Evolutionary conservation across 2,113 vertebrate species (phyloP).

Genomic region (Gallinago media): DNA sequence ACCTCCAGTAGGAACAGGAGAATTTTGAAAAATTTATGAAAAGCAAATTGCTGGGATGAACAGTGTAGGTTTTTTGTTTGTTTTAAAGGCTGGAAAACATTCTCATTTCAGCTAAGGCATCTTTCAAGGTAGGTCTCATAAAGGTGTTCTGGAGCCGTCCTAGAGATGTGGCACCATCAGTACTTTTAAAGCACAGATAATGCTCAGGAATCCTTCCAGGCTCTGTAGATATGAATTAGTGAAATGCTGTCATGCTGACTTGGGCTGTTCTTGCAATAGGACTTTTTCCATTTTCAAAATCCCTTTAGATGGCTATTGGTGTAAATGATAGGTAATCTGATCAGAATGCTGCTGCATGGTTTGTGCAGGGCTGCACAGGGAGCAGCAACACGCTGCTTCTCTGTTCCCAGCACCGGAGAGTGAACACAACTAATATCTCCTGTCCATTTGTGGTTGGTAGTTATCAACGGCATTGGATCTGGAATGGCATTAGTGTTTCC

Average conservation of each 20-base stretch:
- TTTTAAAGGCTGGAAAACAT: background rate
- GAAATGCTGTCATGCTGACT: background rate
- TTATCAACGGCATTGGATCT: accelerated
- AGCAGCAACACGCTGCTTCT: background rate
- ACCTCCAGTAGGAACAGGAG: constrained; percentile 4
- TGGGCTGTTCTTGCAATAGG: background rate
- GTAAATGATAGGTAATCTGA: background rate
- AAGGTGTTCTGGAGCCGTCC: background rate
- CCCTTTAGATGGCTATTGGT: background rate
- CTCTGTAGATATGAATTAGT: background rate
- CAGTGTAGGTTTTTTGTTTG: background rate
- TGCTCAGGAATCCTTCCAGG: background rate
- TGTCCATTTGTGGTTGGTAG: background rate
- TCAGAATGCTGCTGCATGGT: background rate
- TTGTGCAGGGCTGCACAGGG: background rate
- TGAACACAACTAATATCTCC: too few relatives aligned
- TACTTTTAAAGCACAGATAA: background rate
- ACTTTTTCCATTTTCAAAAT: background rate
- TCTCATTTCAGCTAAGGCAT: background rate
- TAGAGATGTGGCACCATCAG: background rate
- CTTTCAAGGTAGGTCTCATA: background rate
- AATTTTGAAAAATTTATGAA: background rate
- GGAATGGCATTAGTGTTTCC: background rate
- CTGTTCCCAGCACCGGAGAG: background rate
- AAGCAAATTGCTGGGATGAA: background rate